Evolutionary conservation across 1,140 invertebrate genomes (phyloP).

Genomic region (Zaprionus ornatus): DNA sequence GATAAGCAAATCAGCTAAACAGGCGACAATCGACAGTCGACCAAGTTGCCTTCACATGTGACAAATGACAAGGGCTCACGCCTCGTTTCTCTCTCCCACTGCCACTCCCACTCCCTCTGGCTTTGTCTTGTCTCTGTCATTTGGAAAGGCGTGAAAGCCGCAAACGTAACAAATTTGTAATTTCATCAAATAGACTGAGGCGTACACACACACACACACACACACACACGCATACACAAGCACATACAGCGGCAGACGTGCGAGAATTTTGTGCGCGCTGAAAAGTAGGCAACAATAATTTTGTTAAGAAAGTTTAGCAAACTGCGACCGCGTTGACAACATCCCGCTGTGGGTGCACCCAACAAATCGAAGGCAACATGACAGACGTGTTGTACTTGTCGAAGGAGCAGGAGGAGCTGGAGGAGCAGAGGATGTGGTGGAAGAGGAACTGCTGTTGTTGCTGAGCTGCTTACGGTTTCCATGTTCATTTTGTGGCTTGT

Average conservation of each 20-base stretch:
- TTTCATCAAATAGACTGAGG: slow-evolving; percentile 76
- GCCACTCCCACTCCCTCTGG: not conserved
- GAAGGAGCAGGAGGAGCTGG: not conserved
- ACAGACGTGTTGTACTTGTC: not conserved
- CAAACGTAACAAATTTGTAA: slow-evolving; percentile 81
- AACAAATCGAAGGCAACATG: slow-evolving; percentile 61
- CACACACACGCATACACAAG: not conserved
- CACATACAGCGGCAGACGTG: not conserved
- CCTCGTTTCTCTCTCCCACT: not conserved
- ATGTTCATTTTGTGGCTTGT: slow-evolving; percentile 78
- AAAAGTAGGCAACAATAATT: slow-evolving; percentile 69
- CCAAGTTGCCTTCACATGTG: not conserved
- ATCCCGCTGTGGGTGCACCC: not conserved
- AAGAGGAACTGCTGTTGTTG: not conserved
- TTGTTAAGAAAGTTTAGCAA: slow-evolving; percentile 49
- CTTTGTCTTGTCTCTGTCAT: slow-evolving; percentile 29
- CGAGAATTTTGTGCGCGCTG: slow-evolving; percentile 16
- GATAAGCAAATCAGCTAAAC: slow-evolving; percentile 10
- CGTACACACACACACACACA: not conserved
- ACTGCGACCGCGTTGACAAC: slow-evolving; percentile 46
- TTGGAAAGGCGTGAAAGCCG: slow-evolving; percentile 71
- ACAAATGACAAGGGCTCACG: slow-evolving; percentile 5
- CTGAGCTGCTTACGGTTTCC: slow-evolving; percentile 36
- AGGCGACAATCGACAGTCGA: not conserved
- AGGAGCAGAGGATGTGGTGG: not conserved